phyloP scores from a whole-genome alignment of 2,113 vertebrate species.

The Ictalurus punctatus region DNA sequence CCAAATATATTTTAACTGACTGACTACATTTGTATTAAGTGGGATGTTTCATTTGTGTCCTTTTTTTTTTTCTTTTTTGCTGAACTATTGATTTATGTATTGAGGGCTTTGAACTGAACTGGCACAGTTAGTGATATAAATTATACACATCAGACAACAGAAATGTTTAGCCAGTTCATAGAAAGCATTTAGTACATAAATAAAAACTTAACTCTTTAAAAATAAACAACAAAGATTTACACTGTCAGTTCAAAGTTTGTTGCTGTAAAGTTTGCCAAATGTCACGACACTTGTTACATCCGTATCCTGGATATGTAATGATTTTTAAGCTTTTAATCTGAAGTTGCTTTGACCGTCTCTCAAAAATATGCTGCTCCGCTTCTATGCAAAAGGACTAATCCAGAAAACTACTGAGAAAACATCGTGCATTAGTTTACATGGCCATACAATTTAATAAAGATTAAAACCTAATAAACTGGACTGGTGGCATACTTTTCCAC shows the following conservation, averaged over 20 bases:
- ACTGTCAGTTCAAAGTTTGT: not conserved
- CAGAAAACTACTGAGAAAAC: constrained; percentile 9
- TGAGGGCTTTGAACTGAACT: not conserved
- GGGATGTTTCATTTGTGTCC: not conserved
- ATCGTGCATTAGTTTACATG: not conserved
- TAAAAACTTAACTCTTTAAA: not conserved
- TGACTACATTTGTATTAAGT: not conserved
- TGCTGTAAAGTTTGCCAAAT: not conserved
- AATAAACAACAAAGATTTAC: not conserved
- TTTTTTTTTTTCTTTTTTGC: not conserved
- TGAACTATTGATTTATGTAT: not conserved
- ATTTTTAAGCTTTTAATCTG: not conserved
- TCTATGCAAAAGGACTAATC: constrained; percentile 20
- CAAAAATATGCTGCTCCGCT: not conserved
- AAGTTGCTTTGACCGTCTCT: not conserved
- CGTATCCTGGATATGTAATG: not conserved
- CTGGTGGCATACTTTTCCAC: not conserved
- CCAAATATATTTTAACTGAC: not conserved
- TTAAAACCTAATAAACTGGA: not conserved
- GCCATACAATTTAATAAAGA: not conserved
- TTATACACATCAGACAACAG: not conserved
- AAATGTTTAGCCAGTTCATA: not conserved
- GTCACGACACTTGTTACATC: not conserved
- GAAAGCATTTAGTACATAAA: not conserved
- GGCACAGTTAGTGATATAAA: not conserved